Evolutionary conservation across 1,140 invertebrate genomes (phyloP), one percentile per base, ranked within the genome.

Genomic region (Ericerus pela): DNA sequence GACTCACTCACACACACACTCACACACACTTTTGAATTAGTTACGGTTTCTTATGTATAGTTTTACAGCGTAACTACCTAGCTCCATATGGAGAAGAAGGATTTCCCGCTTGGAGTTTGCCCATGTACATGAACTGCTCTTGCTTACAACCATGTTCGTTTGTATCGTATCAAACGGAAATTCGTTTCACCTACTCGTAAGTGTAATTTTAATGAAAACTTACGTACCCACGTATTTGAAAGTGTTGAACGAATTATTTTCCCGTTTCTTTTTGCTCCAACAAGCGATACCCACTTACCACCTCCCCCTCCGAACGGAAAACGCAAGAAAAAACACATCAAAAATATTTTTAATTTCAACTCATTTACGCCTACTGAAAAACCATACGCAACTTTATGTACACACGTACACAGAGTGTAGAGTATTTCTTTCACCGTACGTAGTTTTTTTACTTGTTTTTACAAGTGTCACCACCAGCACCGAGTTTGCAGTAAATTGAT

Each of bases 71-170:
- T 0, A 60, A 60, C 24, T 20, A 53, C 2, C 10, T 26, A 26
- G 12, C 41, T 6, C 26, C 57, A 0, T 16, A 51, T 16, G 29
- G 53, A 2, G 38, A 55, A 36, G 37, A 53, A 29, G 59, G 59
- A 14, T 60, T 60, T 41, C 52, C 53, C 1, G 11, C 43, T 16
- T 58, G 56, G 56, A 58, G 57, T 31, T 3, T 58, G 24, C 56
- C 56, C 10, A 36, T 29, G 10, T 51, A 38, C 14, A 60, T 60
- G 56, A 58, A 60, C 29, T 60, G 59, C 16, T 33, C n/a, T 29
- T 60, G 59, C n/a, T 22, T 22, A 22, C 28, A 36, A n/a, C 57
- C 59, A 16, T 60, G 59, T 52, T 54, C 56, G 11, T 60, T 58
- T 51, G 38, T 31, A 18, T 16, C 41, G 8, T 60, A 60, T 30